Base-by-base conservation (phyloP, 2,113 vertebrate species). In the Halcyon malimbica region DNA sequence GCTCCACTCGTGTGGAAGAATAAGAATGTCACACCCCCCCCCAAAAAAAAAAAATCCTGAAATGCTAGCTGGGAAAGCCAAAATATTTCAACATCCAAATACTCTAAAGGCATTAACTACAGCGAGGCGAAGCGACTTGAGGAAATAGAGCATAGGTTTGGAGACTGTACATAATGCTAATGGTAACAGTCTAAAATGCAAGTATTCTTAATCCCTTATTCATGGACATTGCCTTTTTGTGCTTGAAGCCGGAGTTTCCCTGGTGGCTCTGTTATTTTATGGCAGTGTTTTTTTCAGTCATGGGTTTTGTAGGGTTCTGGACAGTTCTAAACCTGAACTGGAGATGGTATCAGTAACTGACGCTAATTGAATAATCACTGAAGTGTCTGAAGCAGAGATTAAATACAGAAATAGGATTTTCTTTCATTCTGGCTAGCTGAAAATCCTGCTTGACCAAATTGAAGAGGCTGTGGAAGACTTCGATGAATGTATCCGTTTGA, bases 401-500 rank as follows among this genome's bases (percentile, higher is more conserved):
- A 84, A 93, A 69, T 87, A 54, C 48, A 93, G 89, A 94, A 92
- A 89, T 80, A 93, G 81, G 69, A 67, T 91, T 91, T 48, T 94
- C 31, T 93, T 93, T 97, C 41, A 56, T 95, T 97, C 81, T 82
- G 75, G 62, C 70, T 96, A 99, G 99, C 97, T 99, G 97, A 99
- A 99, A 98, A 99, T 99, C 96, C 97, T 99, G 69, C 98, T 99
- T 92, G 99, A 99, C 98, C 99, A 99, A 97, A 99, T 99, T 84
- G 99, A 99, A 84, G 99, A 99, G 95, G 99, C 99, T 15, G 99
- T 99, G 63, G 98, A 98, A 83, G 99, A 99, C 96, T 99, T 99
- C 94, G 99, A 99, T 97, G 98, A 99, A 97, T 99, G 99, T 97
- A 99, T 99, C 97, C 96, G 98, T 65, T 98, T 99, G 94, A 98